Evolutionary conservation across 1,140 invertebrate genomes (phyloP).

Genomic region (Metaphire vulgaris): DNA sequence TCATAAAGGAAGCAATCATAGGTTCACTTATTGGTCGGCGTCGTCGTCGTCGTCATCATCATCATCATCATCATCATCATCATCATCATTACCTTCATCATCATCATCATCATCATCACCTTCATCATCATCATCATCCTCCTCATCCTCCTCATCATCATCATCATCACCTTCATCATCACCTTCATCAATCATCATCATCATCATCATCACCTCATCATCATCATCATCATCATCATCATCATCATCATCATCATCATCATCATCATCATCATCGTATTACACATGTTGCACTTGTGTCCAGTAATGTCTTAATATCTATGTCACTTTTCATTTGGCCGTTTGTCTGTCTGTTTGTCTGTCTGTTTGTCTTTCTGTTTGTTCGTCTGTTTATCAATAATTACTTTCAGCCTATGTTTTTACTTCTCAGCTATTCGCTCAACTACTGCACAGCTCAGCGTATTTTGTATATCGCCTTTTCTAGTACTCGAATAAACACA

Average conservation of each 20-base stretch:
- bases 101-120: constrained; percentile 1
- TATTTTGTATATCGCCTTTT: too few species aligned
- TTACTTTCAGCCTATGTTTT: too few species aligned
- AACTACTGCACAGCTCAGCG: too few species aligned
- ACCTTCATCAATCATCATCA: background rate
- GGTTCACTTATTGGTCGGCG: too few species aligned
- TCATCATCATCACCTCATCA: background rate
- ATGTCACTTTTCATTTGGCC: background rate
- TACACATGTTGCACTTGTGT: too few species aligned
- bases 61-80: background rate
- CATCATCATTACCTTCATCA: background rate
- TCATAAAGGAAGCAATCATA: too few species aligned
- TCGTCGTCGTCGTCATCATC: too few species aligned
- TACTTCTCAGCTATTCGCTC: too few species aligned
- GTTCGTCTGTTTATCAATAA: background rate
- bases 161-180: background rate
- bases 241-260: background rate
- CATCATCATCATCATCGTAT: background rate
- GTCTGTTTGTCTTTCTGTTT: background rate
- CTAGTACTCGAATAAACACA: too few species aligned
- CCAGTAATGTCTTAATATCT: background rate
- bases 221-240: constrained; percentile 2
- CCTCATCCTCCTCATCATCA: background rate
- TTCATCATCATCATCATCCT: background rate
- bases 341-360: background rate